These are phyloP conservation scores for Gymnoscopelus microlampas DNA, from an alignment of 2,797 vertebrate species.

Conservation along the genomic window DNA sequence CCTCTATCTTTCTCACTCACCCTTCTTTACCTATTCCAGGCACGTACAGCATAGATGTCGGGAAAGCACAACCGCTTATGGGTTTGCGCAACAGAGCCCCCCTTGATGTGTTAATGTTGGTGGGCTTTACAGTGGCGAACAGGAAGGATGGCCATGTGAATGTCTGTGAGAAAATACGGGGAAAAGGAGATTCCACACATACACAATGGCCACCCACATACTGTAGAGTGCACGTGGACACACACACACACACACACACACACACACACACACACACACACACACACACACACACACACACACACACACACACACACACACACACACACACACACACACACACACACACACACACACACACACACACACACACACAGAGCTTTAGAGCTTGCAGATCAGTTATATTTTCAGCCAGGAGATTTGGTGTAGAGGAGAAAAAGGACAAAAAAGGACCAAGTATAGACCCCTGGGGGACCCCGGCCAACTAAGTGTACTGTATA, in stretches of 20 bases:
- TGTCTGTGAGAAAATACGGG: conserved; percentile 35
- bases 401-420: too few relatives aligned
- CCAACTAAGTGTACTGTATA: too few relatives aligned
- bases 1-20: conserved; percentile 12
- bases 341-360: too few relatives aligned
- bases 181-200: background rate
- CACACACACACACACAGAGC: too few relatives aligned
- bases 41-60: conserved; percentile 35
- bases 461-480: too few relatives aligned
- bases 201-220: background rate
- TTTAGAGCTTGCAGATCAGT: too few relatives aligned
- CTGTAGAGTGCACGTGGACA: background rate
- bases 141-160: conserved; percentile 43
- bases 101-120: conserved; percentile 60
- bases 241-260: background rate
- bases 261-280: background rate
- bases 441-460: too few relatives aligned
- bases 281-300: conserved; percentile 7
- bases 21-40: conserved; percentile 43
- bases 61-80: conserved; percentile 55
- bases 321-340: background rate
- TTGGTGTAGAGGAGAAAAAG: too few relatives aligned
- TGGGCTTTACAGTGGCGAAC: conserved; percentile 50
- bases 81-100: conserved; percentile 45
- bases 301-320: background rate